Conservation (phyloP, 2,797 vertebrate genomes). For the Leuciscus waleckii region DNA sequence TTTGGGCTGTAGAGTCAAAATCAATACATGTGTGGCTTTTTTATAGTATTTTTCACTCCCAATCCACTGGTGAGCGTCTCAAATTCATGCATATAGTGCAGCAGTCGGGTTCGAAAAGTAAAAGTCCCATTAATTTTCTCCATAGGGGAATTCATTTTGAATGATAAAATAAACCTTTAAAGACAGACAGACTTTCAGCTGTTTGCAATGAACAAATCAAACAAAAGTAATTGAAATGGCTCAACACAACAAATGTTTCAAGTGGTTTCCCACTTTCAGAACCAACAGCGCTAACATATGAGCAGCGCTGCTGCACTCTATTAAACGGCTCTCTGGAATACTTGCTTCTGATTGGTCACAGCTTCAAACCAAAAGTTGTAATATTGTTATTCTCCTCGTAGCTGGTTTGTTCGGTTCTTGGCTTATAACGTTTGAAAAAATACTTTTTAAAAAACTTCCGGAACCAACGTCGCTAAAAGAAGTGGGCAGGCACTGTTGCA, state of each 20-base stretch:
- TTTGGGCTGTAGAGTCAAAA: conserved; percentile 53
- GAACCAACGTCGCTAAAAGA: neutral
- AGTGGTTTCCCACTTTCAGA: too few species aligned
- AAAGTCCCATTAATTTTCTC: neutral
- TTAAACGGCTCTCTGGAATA: too few species aligned
- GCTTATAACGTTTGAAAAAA: neutral
- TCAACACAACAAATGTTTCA: too few species aligned
- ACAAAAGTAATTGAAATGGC: too few species aligned
- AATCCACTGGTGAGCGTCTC: neutral
- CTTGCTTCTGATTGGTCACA: too few species aligned
- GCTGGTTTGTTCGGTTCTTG: neutral
- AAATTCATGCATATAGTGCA: neutral
- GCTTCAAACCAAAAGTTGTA: neutral
- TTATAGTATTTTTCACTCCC: conserved; percentile 9
- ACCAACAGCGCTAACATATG: too few species aligned
- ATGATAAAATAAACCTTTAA: neutral
- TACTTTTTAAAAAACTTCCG: neutral
- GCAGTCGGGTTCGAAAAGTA: neutral
- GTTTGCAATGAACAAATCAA: too few species aligned
- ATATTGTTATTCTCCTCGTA: neutral
- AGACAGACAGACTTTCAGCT: neutral
- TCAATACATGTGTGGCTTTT: conserved; percentile 65
- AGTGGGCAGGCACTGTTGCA: neutral
- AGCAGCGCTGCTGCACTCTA: too few species aligned
- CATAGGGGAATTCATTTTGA: neutral